Conservation (phyloP, 2,888 invertebrate genomes). For the Lepidonotus clava region DNA sequence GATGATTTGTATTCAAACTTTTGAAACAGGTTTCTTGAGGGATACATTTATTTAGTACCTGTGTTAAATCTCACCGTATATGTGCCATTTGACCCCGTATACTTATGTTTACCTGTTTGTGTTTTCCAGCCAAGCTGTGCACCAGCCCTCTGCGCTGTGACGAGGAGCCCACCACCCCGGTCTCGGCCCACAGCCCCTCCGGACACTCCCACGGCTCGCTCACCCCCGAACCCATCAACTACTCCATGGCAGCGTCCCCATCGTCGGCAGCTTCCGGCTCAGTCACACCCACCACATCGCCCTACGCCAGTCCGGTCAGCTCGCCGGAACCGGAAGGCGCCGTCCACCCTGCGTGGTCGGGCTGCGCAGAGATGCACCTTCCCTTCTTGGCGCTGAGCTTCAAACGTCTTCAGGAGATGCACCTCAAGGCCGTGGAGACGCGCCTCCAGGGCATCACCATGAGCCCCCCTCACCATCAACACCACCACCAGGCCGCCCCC, state of each 20-base stretch:
- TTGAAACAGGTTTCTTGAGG: too few species aligned
- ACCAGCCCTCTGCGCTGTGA: not conserved
- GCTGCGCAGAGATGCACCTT: not conserved
- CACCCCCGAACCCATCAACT: conserved; percentile 41
- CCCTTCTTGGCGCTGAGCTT: conserved; percentile 55
- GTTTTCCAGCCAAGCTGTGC: conserved; percentile 44
- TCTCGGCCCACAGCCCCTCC: not conserved
- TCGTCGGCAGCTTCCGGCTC: not conserved
- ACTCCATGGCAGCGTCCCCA: conserved; percentile 12
- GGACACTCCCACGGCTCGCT: not conserved
- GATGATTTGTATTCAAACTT: too few species aligned
- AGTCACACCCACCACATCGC: not conserved
- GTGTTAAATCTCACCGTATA: too few species aligned
- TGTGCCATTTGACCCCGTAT: too few species aligned
- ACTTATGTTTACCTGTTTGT: conserved; percentile 21
- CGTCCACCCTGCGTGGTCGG: not conserved
- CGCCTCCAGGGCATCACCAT: conserved; percentile 29
- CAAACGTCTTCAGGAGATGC: conserved; percentile 54
- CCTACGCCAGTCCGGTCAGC: not conserved
- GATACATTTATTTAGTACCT: not conserved
- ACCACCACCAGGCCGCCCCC: not conserved
- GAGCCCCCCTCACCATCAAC: not conserved
- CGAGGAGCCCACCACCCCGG: not conserved
- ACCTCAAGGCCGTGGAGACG: conserved; percentile 51
- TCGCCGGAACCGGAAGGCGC: not conserved